phyloP scores from a whole-genome alignment of 2,888 invertebrate species.

The Sarcophaga rosellei region DNA sequence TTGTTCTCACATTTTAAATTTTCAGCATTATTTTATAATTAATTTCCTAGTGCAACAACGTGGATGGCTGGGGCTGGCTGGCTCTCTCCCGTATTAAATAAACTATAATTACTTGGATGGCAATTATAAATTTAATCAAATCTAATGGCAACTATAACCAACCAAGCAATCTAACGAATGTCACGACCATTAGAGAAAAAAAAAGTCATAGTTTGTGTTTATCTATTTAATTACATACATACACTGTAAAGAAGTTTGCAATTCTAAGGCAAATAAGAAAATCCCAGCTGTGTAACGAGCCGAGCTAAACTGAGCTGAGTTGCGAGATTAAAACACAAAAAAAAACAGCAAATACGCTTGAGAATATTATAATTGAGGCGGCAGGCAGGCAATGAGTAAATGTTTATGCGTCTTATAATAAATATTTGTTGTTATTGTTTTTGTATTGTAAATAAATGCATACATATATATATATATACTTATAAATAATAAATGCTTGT shows the following conservation, averaged over 20 bases:
- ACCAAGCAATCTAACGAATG: neutral
- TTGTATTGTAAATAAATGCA: no score
- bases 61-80: no score
- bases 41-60: neutral
- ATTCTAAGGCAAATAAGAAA: neutral
- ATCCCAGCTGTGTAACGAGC: neutral
- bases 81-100: neutral
- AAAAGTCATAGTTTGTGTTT: neutral
- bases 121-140: neutral
- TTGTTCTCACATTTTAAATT: neutral
- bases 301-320: no score
- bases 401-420: neutral
- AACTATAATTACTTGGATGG: neutral
- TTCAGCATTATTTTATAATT: neutral
- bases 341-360: neutral
- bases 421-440: neutral
- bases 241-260: neutral
- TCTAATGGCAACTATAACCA: neutral
- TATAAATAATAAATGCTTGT: no score
- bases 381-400: neutral
- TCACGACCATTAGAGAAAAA: neutral
- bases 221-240: neutral
- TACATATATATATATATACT: no score
- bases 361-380: neutral
- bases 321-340: no score